Evolutionary conservation across 1,140 invertebrate genomes (phyloP), one percentile per base, ranked within the genome.

Genomic region (Sinonovacula constricta): DNA sequence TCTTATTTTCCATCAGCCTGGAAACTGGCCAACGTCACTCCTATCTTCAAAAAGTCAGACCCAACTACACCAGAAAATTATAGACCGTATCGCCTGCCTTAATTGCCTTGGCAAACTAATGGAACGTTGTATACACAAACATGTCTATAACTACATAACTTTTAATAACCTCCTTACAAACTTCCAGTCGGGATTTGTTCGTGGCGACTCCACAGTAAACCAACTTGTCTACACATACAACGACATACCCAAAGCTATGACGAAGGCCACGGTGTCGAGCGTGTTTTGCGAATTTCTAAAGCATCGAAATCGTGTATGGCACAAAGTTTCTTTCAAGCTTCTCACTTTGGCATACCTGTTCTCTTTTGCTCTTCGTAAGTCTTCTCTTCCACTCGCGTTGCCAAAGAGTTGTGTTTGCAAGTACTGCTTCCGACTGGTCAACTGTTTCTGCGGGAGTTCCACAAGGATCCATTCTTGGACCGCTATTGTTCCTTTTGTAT

Each of bases 101-200:
- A 67, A 45, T 67, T 67, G 65, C 28, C 34, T 67, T 51, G 28
- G 65, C 15, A 67, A 67, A 51, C 65, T 67, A 34, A 67, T 67
- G 65, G 65, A 67, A 51, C 39, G 65, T 18, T 67, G 65, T 51
- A 33, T 67, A 34, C 22, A 51, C 30, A 67, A 67, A 33, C 51
- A 67, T 30, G 22, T 67, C 15, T 51, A 67, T 45, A 49, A 67
- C 39, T 67, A 49, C 36, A 22, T 67, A n/a, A 67, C 51, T 10
- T 49, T 12, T 10, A 67, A 67, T 51, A 24, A 24, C 28, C 18
- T 67, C 24, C 30, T 65, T 1, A 51, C 36, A 49, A 10, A 18
- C 24, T 67, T 67, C 65, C 65, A 67, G 30, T 67, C 65, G 12
- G 65, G 65, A n/a, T 67, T 51, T 51, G 51, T 49, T 22, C 45